A percentile compares a stretch with the other conserved stretches of the same genome.
Conservation (phyloP, 1,140 invertebrate species). For the Maconellicoccus hirsutus region DNA sequence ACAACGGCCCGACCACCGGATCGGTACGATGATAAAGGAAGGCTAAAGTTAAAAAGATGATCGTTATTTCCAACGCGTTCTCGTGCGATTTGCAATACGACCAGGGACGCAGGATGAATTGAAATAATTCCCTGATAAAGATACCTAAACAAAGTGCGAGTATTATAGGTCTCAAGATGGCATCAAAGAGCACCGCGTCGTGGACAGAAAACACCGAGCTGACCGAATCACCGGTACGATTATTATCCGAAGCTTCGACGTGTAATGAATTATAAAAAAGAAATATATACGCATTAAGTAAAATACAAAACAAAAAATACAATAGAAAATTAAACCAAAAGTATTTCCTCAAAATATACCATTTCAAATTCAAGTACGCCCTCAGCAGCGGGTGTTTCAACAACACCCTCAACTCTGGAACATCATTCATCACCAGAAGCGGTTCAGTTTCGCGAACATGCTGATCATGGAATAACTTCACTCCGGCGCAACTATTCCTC, state of each 20-base stretch:
- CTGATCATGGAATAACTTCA: too few species aligned
- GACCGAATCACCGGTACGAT: too few species aligned
- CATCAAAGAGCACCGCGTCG: too few species aligned
- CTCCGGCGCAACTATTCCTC: too few species aligned
- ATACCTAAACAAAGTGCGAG: slow-evolving; percentile 28
- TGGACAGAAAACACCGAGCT: too few species aligned
- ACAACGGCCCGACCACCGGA: too few species aligned
- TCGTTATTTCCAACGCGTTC: slow-evolving; percentile 54
- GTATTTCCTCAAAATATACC: slow-evolving; percentile 57
- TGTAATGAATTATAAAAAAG: slow-evolving; percentile 31
- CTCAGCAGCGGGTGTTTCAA: slow-evolving; percentile 65
- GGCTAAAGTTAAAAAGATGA: slow-evolving; percentile 46
- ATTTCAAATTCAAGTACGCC: slow-evolving; percentile 68
- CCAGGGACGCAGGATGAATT: slow-evolving; percentile 48
- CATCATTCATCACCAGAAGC: slow-evolving; percentile 51
- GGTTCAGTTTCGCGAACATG: slow-evolving; percentile 43
- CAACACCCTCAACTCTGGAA: slow-evolving; percentile 49
- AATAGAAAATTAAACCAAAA: slow-evolving; percentile 58
- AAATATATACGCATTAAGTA: slow-evolving; percentile 54
- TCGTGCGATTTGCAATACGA: slow-evolving; percentile 51
- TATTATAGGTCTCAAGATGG: not conserved
- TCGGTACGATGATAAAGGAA: slow-evolving; percentile 36
- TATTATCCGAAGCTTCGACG: too few species aligned
- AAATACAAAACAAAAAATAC: slow-evolving; percentile 54
- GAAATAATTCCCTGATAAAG: slow-evolving; percentile 52